Base-by-base conservation (phyloP, 2,113 vertebrate species). In the Xiphophorus couchianus region DNA sequence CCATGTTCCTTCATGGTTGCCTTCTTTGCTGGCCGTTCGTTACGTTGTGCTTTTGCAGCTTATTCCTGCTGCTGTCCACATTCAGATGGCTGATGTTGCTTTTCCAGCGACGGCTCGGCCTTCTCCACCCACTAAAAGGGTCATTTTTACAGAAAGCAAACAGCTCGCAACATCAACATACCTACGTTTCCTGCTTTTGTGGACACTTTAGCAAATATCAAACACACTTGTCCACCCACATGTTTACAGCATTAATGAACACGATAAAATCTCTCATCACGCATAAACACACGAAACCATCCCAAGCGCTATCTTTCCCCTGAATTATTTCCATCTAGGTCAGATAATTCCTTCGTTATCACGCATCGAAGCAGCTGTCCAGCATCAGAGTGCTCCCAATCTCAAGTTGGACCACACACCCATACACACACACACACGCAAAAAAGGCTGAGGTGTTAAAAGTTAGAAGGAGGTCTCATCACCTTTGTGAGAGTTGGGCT, bases 401-500 rank as follows among this genome's bases (percentile, higher is more conserved):
- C 31, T 19, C 19, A 88, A 83, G 85, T 74, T 83, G 25, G 69
- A n/a, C 42, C 61, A 66, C 44, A 7, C 33, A 33, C 5, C 1
- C 31, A 33, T 5, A 33, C 31, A 33, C 33, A 30, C 61, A 66
- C 31, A 33, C 31, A 33, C 31, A 33, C 33, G 3, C 29, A 30
- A 66, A 85, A 87, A 84, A 61, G 76, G 86, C 86, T 84, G 86
- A 90, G 86, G 86, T 93, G 84, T 86, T 90, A 65, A 84, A 89
- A 88, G 85, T 90, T 89, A 76, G 84, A 77, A 79, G 85, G 85
- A 85, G 88, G 83, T 87, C 85, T 88, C 73, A 84, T 90, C 86
- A 89, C 89, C 84, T 93, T 87, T 82, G 82, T 73, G 72, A 90
- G 85, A 89, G 84, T 86, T 85, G 80, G 33, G 84, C 86, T 85